phyloP scores from a whole-genome alignment of 2,888 invertebrate species.

The Tipula confusa region DNA sequence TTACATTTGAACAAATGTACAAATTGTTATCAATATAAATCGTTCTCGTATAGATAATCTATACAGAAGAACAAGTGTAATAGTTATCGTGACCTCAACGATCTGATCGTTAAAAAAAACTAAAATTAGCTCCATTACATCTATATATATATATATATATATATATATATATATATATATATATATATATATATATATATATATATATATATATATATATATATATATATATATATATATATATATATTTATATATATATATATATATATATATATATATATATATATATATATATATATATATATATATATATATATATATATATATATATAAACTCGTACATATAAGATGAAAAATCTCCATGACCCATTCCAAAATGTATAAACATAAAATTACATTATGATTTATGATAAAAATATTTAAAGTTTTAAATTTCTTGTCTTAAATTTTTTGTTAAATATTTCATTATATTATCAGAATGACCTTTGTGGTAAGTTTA shows the following conservation, averaged over 20 bases:
- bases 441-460: neutral
- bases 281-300: no score
- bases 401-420: constrained; percentile 21
- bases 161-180: no score
- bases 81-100: neutral
- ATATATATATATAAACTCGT: no score
- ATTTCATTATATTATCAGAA: constrained; percentile 25
- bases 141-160: no score
- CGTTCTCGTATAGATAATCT: neutral
- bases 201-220: no score
- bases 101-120: neutral
- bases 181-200: no score
- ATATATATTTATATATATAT: no score
- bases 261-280: no score
- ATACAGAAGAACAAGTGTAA: neutral
- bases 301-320: no score
- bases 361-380: neutral
- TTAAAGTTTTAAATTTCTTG: constrained; percentile 15
- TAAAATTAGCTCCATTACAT: neutral
- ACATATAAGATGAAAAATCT: neutral
- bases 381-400: neutral
- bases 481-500: neutral
- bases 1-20: constrained; percentile 25
- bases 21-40: constrained; percentile 3
- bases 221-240: no score